Base-by-base conservation (phyloP, 2,888 invertebrate genomes). In the Xestia rhomboidea region DNA sequence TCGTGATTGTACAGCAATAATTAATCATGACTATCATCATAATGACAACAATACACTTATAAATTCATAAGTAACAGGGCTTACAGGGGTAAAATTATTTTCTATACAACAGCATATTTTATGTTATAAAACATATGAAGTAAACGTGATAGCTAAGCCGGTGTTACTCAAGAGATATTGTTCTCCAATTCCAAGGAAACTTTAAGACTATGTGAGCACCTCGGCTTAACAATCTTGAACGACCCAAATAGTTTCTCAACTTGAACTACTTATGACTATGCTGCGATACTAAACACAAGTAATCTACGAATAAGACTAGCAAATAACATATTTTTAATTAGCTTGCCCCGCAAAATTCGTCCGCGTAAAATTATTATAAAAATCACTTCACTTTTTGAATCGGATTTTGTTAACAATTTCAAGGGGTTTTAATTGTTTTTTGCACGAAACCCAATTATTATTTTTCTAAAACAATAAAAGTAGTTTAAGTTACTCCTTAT, bases 161-260 rank as follows among this genome's bases (percentile, higher is more conserved):
- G 73, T 73, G 69, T 76, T 81, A 67, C 77, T 69, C 51, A 49
- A 73, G 77, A 76, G 82, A 81, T 85, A 84, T 77, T 73, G 82
- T 81, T 77, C 73, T 27, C 60, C 46, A 68, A 83, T 84, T 81
- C 71, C 8, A 41, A 62, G 68, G 49, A 62, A 83, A 84, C 76
- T 84, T 85, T 76, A 76, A 76, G 54, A 72, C 85, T 63, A 66
- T 78, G 72, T 67, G 79, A 85, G 73, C 76, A 78, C 66, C 73
- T 84, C 54, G 72, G 68, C 84, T 81, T 76, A 75, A 85, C 78
- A 81, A 81, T 83, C 76, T 86, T 73, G 72, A 79, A 75, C 76
- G 71, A 77, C 63, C 73, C 68, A 62, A 83, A 86, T 86, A 86
- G 87, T 86, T 86, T 54, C 41, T 44, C 15, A 75, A 81, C 75